Conservation (phyloP, 2,888 invertebrate species). For the Colostygia pectinataria region DNA sequence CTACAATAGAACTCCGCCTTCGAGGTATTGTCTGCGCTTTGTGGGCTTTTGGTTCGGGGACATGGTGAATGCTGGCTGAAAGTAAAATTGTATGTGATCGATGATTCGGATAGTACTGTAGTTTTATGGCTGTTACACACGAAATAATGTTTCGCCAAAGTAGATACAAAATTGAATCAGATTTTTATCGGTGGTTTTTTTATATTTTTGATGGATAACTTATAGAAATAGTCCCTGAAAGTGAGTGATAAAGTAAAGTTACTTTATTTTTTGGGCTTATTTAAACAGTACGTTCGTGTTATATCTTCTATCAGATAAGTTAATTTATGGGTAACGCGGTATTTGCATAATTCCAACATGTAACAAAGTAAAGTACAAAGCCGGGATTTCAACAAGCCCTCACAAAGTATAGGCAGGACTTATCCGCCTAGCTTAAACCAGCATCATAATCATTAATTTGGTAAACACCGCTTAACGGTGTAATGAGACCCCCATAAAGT, state of each 20-base stretch:
- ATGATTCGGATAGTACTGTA: slow-evolving; percentile 7
- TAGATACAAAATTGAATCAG: too few relatives aligned
- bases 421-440: slow-evolving; percentile 19
- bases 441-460: slow-evolving; percentile 33
- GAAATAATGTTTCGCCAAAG: not conserved
- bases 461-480: slow-evolving; percentile 26
- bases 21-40: slow-evolving; percentile 51
- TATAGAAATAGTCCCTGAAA: too few relatives aligned
- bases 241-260: too few relatives aligned
- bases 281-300: not conserved
- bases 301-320: slow-evolving; percentile 1
- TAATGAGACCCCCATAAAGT: slow-evolving; percentile 34
- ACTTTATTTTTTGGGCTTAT: too few relatives aligned
- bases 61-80: slow-evolving; percentile 19
- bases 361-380: not conserved
- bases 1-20: slow-evolving; percentile 50
- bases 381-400: slow-evolving; percentile 17
- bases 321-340: not conserved
- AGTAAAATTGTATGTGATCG: slow-evolving; percentile 26
- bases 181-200: too few relatives aligned
- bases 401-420: slow-evolving; percentile 11
- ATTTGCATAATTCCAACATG: not conserved
- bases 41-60: slow-evolving; percentile 18
- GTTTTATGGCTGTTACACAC: slow-evolving; percentile 1
- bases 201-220: too few relatives aligned